A percentile compares a stretch with the other conserved stretches of the same genome.
Conservation (phyloP, 2,888 invertebrate genomes). For the Willowsia nigromaculata region DNA sequence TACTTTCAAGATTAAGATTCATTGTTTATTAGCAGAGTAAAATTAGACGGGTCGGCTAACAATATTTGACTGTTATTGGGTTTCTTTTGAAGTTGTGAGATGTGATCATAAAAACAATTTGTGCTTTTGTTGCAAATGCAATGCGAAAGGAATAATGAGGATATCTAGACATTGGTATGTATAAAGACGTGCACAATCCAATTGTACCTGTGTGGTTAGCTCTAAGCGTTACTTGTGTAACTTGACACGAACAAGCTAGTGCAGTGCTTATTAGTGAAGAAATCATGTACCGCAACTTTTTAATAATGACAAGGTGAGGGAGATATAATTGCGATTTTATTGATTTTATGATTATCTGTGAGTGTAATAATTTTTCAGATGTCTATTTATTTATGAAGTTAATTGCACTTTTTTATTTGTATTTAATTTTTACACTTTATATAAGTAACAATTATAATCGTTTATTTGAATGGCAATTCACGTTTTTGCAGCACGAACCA, state of each 20-base stretch:
- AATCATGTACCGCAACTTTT: slow-evolving; percentile 28
- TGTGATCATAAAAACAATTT: slow-evolving; percentile 7
- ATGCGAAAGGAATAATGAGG: neutral
- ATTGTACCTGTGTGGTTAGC: too few relatives aligned
- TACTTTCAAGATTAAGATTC: slow-evolving; percentile 32
- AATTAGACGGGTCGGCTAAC: slow-evolving; percentile 50
- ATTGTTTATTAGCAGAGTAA: slow-evolving; percentile 24
- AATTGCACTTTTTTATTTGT: slow-evolving; percentile 7
- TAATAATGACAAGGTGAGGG: slow-evolving; percentile 67
- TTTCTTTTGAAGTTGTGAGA: slow-evolving; percentile 24
- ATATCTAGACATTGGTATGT: neutral
- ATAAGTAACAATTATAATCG: neutral
- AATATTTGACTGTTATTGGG: slow-evolving; percentile 44
- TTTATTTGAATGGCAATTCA: neutral
- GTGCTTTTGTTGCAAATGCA: neutral
- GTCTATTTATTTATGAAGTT: slow-evolving; percentile 7
- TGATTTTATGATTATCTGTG: slow-evolving; percentile 11
- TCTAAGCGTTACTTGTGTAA: neutral
- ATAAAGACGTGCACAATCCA: neutral
- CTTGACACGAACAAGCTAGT: slow-evolving; percentile 25
- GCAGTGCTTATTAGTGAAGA: neutral
- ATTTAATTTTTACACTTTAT: neutral
- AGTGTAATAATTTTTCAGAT: slow-evolving; percentile 2
- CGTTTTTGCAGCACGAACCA: neutral
- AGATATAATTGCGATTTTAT: slow-evolving; percentile 45